These are phyloP conservation scores for Otus sunia DNA, from an alignment of 2,113 vertebrate genomes.

Conservation along the genomic window DNA sequence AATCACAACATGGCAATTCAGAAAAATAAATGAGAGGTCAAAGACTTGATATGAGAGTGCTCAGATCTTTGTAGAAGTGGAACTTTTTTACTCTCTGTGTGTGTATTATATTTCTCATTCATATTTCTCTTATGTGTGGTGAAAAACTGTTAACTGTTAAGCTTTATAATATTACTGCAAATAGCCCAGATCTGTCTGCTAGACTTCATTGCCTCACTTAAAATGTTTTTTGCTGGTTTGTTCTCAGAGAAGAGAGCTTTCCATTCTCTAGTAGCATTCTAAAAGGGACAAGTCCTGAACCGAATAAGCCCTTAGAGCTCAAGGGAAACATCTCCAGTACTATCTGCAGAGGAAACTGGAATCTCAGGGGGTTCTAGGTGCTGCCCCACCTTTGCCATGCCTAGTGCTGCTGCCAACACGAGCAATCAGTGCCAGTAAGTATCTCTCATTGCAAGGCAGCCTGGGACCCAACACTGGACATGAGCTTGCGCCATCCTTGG, in stretches of 20 bases:
- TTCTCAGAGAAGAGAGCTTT: not conserved
- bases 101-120: not conserved
- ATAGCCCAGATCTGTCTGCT: not conserved
- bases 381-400: not conserved
- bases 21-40: not conserved
- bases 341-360: not conserved
- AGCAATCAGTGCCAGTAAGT: not conserved
- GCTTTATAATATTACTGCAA: not conserved
- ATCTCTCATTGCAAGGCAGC: not conserved
- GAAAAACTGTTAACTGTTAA: not conserved
- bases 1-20: not conserved
- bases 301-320: not conserved
- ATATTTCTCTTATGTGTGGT: not conserved
- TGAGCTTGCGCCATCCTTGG: slow-evolving; percentile 3
- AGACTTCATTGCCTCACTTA: not conserved
- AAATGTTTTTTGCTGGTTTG: not conserved
- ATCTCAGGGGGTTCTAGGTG: not conserved
- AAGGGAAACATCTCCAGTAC: not conserved
- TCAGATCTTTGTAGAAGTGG: not conserved
- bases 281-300: not conserved
- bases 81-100: not conserved
- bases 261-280: not conserved
- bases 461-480: slow-evolving; percentile 18
- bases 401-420: not conserved
- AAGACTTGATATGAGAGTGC: not conserved